These are phyloP conservation scores for Cotesia congregata DNA, from an alignment of 2,888 invertebrate genomes.

Conservation along the genomic window DNA sequence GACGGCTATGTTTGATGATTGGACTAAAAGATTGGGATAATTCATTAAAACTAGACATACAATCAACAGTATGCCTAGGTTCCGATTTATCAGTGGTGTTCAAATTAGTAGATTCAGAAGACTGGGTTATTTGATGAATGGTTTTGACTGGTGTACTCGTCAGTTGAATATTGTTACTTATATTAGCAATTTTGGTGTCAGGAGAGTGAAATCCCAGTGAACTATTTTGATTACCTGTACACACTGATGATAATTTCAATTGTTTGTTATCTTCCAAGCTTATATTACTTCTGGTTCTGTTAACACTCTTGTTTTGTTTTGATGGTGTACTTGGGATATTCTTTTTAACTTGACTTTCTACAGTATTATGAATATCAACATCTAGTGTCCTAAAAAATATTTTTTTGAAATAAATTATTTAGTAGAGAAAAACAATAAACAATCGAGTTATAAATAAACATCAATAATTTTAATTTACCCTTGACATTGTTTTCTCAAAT, in stretches of 20 bases:
- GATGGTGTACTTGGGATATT: slow-evolving; percentile 16
- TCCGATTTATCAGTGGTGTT: slow-evolving; percentile 23
- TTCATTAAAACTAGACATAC: background rate
- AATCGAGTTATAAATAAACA: slow-evolving; percentile 11
- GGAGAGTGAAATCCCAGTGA: background rate
- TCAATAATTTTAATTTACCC: slow-evolving; percentile 49
- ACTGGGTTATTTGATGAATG: background rate
- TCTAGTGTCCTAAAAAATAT: slow-evolving; percentile 42
- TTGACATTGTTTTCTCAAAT: slow-evolving; percentile 54
- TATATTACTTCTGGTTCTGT: background rate
- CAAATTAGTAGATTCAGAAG: background rate
- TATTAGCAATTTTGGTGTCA: slow-evolving; percentile 16
- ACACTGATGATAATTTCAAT: slow-evolving; percentile 5
- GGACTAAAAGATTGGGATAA: background rate
- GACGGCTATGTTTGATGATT: background rate
- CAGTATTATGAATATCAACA: slow-evolving; percentile 28
- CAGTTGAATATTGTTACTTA: background rate
- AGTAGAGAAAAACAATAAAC: slow-evolving; percentile 19
- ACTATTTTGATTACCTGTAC: background rate
- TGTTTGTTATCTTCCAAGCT: background rate
- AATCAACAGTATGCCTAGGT: background rate
- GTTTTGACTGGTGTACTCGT: slow-evolving; percentile 21
- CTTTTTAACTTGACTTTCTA: slow-evolving; percentile 24
- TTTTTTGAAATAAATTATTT: background rate
- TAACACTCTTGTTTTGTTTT: slow-evolving; percentile 15